phyloP scores from a whole-genome alignment of 2,888 invertebrate species.

The Antheraea yamamai region DNA sequence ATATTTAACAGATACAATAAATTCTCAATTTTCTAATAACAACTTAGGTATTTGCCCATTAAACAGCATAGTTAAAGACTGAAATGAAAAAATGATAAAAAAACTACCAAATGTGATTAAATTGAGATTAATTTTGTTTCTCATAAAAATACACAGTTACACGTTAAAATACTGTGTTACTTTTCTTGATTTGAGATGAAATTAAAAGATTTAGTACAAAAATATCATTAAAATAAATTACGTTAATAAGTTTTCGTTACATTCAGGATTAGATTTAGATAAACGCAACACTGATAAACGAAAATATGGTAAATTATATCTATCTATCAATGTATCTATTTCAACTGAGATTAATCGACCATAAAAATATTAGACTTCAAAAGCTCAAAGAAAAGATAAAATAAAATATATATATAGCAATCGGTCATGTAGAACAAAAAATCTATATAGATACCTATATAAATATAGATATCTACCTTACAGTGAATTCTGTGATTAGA shows the following conservation, averaged over 20 bases:
- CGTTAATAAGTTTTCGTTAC: neutral
- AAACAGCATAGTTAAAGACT: neutral
- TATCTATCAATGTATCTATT: neutral
- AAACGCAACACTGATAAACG: neutral
- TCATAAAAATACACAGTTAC: neutral
- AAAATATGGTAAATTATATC: neutral
- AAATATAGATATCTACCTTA: too few relatives aligned
- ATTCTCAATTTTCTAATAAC: neutral
- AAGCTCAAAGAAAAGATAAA: too few relatives aligned
- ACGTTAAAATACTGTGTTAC: neutral
- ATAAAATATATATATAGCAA: too few relatives aligned
- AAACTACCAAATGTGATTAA: neutral
- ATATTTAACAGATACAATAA: neutral
- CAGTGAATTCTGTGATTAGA: too few relatives aligned
- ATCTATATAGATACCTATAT: too few relatives aligned
- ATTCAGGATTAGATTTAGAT: neutral
- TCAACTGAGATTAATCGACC: too few relatives aligned
- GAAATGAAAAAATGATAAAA: neutral
- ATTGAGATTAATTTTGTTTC: neutral
- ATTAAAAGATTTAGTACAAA: neutral
- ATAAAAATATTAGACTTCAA: too few relatives aligned
- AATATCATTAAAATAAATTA: neutral
- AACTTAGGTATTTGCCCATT: neutral
- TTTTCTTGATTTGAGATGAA: neutral
- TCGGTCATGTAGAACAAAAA: too few relatives aligned